Base-by-base conservation (phyloP, 1,140 invertebrate genomes). In the Pseudomyrmex dendroicus region DNA sequence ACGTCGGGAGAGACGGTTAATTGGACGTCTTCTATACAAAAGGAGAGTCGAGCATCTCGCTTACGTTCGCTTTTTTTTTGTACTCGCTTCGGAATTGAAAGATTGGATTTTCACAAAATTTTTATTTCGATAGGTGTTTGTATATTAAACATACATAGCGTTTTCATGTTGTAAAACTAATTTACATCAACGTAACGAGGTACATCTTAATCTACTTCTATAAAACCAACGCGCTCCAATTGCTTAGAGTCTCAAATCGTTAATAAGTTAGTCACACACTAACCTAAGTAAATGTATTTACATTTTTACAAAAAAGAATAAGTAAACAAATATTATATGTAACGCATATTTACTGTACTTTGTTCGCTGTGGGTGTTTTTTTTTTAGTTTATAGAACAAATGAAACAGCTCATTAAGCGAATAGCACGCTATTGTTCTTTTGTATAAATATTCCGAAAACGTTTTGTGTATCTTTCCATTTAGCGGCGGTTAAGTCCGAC, bases 241-340 rank as follows among this genome's bases (percentile, higher is more conserved):
- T 35, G 35, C 35, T 59, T 72, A 59, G 20, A 59, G 59, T 61
- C 46, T 61, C 35, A 59, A 35, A 48, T 48, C 48, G 56, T 70
- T 48, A 80, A 80, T 72, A 72, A 80, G 20, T 72, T 80, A 80
- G 10, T 78, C 59, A 48, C 46, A 80, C 50, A 20, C 13, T 70
- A 80, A 80, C 1, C 20, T 78, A 35, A 80, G 12, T 35, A 72
- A 59, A 61, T 46, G 57, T 80, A 80, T 80, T 22, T 80, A 80
- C 66, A 64, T 83, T 83, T 64, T 76, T 77, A 77, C 72, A 77
- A 35, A 66, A 17, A 83, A 25, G 5, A n/a, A 22, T 4, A 73
- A 44, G 44, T 44, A 15, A 52, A 74, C 52, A 64, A 76, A 54
- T 62, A 62, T 35, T 1, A 15, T 48, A 17, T n/a, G 25, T 4